Evolutionary conservation across 2,797 vertebrate species (phyloP).

Genomic region (Strix occidentalis): DNA sequence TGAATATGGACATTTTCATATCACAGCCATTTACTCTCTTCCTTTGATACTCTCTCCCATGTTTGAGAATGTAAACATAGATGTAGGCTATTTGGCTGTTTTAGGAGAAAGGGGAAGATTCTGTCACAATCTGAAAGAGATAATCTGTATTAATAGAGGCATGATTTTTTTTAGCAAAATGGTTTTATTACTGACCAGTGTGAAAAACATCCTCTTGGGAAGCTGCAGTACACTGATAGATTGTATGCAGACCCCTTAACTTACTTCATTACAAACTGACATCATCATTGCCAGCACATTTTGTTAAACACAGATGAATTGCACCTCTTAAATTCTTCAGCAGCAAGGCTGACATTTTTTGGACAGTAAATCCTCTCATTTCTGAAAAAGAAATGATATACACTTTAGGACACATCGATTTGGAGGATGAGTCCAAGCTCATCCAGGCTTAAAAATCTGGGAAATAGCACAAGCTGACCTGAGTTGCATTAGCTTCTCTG

Average conservation of each 20-base stretch:
- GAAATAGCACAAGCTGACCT: constrained; percentile 45
- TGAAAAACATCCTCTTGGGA: not conserved
- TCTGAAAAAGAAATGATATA: constrained; percentile 43
- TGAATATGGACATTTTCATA: not conserved
- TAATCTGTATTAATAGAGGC: not conserved
- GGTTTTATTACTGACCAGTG: not conserved
- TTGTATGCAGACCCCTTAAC: not conserved
- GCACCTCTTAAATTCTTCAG: constrained; percentile 45
- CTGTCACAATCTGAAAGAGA: not conserved
- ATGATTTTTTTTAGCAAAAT: not conserved
- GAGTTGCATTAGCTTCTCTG: constrained; percentile 45
- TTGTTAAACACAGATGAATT: constrained; percentile 30
- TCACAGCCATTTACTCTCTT: not conserved
- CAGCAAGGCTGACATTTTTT: constrained; percentile 35
- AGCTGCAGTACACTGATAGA: not conserved
- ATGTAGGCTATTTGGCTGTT: not conserved
- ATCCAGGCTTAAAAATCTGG: constrained; percentile 59
- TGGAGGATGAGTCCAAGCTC: constrained; percentile 40
- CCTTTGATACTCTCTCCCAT: not conserved
- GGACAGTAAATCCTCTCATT: constrained; percentile 52
- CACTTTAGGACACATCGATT: constrained; percentile 26
- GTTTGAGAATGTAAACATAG: not conserved
- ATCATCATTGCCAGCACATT: constrained; percentile 31
- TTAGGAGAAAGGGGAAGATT: not conserved
- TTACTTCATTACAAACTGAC: constrained; percentile 31